phyloP scores from a whole-genome alignment of 2,888 invertebrate genomes.

The Aspidiotus destructor region DNA sequence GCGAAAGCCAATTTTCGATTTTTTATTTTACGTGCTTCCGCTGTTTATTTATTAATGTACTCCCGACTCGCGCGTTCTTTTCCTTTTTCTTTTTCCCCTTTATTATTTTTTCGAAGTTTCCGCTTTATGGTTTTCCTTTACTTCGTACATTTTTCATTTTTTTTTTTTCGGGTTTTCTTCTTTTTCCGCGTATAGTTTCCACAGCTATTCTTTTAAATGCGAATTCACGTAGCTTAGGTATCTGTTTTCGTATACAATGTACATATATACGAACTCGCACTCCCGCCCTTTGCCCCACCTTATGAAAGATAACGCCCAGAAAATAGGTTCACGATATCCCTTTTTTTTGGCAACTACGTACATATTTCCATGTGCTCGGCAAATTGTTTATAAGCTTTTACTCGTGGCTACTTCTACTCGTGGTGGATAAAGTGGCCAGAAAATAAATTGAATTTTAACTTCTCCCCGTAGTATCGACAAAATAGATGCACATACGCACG shows the following conservation, averaged over 20 bases:
- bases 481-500: too few relatives aligned
- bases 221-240: background rate
- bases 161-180: slow-evolving; percentile 9
- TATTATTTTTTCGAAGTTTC: slow-evolving; percentile 28
- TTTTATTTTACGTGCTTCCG: slow-evolving; percentile 30
- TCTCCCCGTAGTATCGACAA: too few relatives aligned
- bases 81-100: slow-evolving; percentile 23
- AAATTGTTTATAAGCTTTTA: slow-evolving; percentile 26
- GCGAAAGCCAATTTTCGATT: slow-evolving; percentile 31
- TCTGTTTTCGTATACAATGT: background rate
- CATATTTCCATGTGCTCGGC: slow-evolving; percentile 9
- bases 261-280: too few relatives aligned
- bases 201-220: slow-evolving; percentile 30
- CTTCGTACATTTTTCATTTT: slow-evolving; percentile 31
- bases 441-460: too few relatives aligned
- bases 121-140: slow-evolving; percentile 28
- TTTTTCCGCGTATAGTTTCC: slow-evolving; percentile 25
- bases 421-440: too few relatives aligned
- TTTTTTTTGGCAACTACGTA: slow-evolving; percentile 16
- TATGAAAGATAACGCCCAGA: background rate
- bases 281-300: too few relatives aligned
- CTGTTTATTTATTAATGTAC: slow-evolving; percentile 31
- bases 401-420: background rate
- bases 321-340: slow-evolving; percentile 23
- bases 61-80: slow-evolving; percentile 11